These are phyloP conservation scores for Ophion costatus DNA, from an alignment of 2,888 invertebrate species.

Conservation along the genomic window DNA sequence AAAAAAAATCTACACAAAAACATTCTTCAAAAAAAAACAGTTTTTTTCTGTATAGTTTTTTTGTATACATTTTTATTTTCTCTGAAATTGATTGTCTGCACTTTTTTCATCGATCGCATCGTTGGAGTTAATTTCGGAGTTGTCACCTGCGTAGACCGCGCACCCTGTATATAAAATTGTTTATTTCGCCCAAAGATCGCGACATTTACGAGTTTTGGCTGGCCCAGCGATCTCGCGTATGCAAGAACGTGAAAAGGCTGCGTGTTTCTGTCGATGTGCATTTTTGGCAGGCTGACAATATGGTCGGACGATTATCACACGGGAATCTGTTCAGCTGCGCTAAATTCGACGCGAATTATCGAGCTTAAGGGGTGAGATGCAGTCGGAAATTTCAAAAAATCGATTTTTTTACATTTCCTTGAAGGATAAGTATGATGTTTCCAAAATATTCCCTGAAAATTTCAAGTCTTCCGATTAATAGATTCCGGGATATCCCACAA, in stretches of 20 bases:
- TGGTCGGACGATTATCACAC: constrained; percentile 11
- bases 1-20: too few species aligned
- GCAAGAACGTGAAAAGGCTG: constrained; percentile 26
- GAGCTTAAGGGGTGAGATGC: too few species aligned
- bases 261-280: constrained; percentile 2
- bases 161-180: not conserved
- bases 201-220: constrained; percentile 40
- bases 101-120: not conserved
- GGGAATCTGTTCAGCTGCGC: not conserved
- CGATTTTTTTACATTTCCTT: too few species aligned
- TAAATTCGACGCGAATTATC: too few species aligned
- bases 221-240: constrained; percentile 29
- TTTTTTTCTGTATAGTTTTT: not conserved
- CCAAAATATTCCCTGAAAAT: too few species aligned
- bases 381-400: too few species aligned
- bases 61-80: not conserved
- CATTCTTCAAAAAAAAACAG: too few species aligned
- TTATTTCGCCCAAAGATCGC: constrained; percentile 1
- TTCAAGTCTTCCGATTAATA: too few species aligned
- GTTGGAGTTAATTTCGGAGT: not conserved
- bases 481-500: too few species aligned
- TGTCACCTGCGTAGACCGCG: not conserved
- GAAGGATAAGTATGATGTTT: too few species aligned
- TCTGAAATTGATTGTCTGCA: not conserved
- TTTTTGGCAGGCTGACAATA: constrained; percentile 34